Percentiles rank a stretch among this genome's conserved stretches.
Conservation (phyloP, 2,797 vertebrate genomes). For the Pangasius larnaudii region DNA sequence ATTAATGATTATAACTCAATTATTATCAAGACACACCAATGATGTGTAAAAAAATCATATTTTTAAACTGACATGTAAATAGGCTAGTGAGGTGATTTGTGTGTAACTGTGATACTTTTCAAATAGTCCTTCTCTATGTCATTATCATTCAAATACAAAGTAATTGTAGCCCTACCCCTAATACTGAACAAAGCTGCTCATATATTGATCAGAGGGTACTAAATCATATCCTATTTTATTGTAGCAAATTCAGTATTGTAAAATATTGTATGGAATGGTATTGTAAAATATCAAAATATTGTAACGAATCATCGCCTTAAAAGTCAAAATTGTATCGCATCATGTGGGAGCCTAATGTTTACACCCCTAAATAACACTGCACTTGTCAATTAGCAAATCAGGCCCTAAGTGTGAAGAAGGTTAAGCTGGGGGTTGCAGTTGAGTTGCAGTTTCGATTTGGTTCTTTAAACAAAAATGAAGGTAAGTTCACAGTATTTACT, state of each 20-base stretch:
- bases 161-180: background rate
- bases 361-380: background rate
- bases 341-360: background rate
- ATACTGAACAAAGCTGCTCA: background rate
- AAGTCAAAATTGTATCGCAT: background rate
- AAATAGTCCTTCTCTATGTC: background rate
- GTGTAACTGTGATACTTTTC: background rate
- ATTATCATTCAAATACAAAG: background rate
- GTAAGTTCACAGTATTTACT: background rate
- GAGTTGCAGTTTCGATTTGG: conserved; percentile 21
- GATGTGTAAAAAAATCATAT: background rate
- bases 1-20: background rate
- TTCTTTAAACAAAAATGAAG: conserved; percentile 6
- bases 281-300: background rate
- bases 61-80: background rate
- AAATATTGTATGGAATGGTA: background rate
- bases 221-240: background rate
- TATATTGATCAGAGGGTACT: background rate
- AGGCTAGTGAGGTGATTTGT: background rate
- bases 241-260: background rate
- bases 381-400: conserved; percentile 25
- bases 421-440: conserved; percentile 3
- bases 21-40: background rate
- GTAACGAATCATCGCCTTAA: background rate
- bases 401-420: conserved; percentile 8